Conservation (phyloP, 2,797 vertebrate genomes). For the Caiman crocodilus region DNA sequence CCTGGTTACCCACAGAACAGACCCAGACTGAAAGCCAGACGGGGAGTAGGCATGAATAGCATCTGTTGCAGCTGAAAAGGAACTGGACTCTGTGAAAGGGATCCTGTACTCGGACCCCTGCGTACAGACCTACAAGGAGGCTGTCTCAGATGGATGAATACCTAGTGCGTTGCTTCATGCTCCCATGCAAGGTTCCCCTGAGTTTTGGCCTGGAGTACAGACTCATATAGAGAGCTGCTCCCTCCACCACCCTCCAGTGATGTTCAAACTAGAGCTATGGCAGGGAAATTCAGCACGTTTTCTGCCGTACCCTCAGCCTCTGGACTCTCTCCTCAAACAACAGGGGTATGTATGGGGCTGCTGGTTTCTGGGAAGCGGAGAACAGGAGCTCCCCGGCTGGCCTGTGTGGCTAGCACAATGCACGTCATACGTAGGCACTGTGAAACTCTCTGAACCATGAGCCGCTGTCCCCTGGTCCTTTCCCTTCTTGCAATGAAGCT, state of each 20-base stretch:
- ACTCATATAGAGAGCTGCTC: background rate
- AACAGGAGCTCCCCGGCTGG: background rate
- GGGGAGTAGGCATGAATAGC: background rate
- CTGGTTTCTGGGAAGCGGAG: background rate
- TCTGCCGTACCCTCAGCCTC: no score
- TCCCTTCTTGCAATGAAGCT: background rate
- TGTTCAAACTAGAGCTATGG: background rate
- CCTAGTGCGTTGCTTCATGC: background rate
- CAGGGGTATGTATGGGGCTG: background rate
- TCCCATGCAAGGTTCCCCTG: background rate
- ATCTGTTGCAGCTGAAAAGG: background rate
- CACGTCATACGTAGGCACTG: rapidly evolving
- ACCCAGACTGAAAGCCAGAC: background rate
- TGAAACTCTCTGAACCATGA: background rate
- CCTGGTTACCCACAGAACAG: background rate
- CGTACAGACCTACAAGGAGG: no score
- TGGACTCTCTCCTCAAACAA: background rate
- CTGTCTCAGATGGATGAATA: no score
- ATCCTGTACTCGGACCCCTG: no score
- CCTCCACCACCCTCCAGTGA: background rate
- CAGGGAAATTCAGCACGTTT: background rate
- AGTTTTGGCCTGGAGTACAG: background rate
- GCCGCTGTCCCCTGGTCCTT: background rate
- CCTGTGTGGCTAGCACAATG: background rate
- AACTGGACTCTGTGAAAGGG: background rate